Base-by-base conservation (phyloP, 2,113 vertebrate species). In the Neotoma lepida region DNA sequence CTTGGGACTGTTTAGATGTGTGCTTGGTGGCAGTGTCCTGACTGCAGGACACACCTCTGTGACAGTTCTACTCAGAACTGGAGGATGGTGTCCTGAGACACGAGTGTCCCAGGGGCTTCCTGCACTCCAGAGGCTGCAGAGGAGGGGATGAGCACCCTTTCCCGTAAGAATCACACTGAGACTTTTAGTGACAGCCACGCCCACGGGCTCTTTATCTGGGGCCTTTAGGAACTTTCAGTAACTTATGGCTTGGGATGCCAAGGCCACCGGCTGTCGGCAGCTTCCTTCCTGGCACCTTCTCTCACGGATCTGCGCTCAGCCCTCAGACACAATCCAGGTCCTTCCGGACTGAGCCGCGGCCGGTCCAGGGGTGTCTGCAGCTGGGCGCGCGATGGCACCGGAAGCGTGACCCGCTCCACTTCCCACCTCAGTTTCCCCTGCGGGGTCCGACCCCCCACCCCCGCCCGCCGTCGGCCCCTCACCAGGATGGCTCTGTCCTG, bases 401-500 rank as follows among this genome's bases (percentile, higher is more conserved):
- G 85, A 64, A 63, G 41, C 82, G 30, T 35, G 33, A 24, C 20
- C 44, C 46, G 49, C 66, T 18, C 85, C 6, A 35, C 66, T 30
- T 14, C 64, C 44, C 33, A 22, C 41, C 44, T 18, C 41, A 46
- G 58, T 82, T 82, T 82, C 41, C 24, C 68, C 78, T 13, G n/a
- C 22, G 18, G 6, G 28, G 1, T 44, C 10, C 56, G 22, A 18
- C 66, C 35, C 44, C 17, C 10, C 54, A 9, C 13, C 33, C 63
- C 49, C 26, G 58, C 24, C 46, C 9, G 14, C 33, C 9, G 54
- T 66, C 35, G 3, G 4, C 35, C 26, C 9, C 98, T 98, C 98
- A 99, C 99, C 99, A 99, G 97, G 93, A 99, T 96, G 88, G 99
- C 99, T 97, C 97, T 98, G 98, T 99, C 99, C 96, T 99, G 99